Evolutionary conservation across 2,113 vertebrate genomes (phyloP).

Genomic region (Tretioscincus oriximinensis): DNA sequence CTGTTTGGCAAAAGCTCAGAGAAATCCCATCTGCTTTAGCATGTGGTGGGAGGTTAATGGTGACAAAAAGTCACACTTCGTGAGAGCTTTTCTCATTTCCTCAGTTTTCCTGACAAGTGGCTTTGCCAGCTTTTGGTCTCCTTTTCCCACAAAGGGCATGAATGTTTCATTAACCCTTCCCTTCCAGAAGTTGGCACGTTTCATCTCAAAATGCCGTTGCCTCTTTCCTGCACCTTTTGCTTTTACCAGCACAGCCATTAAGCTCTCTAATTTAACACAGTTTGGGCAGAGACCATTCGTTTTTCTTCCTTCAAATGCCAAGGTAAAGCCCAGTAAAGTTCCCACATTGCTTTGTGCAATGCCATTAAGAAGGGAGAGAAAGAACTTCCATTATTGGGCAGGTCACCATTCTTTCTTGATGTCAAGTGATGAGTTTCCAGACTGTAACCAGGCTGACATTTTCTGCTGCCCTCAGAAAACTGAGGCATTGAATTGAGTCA

Average conservation of each 20-base stretch:
- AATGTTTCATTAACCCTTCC: slow-evolving; percentile 27
- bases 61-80: slow-evolving; percentile 36
- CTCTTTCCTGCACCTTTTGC: fast-evolving
- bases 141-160: slow-evolving; percentile 13
- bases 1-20: slow-evolving; percentile 29
- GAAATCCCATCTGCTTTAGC: slow-evolving; percentile 24
- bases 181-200: slow-evolving; percentile 8
- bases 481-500: slow-evolving; percentile 33
- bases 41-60: slow-evolving; percentile 31
- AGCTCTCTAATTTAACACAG: neutral
- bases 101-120: slow-evolving; percentile 18
- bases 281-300: slow-evolving; percentile 24
- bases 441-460: slow-evolving; percentile 19
- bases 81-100: slow-evolving; percentile 20
- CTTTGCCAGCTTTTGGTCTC: neutral
- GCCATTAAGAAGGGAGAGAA: slow-evolving; percentile 28
- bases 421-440: slow-evolving; percentile 42
- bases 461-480: slow-evolving; percentile 23
- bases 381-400: slow-evolving; percentile 32
- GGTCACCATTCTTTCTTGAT: slow-evolving; percentile 38
- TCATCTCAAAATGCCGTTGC: neutral
- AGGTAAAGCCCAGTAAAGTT: slow-evolving; percentile 39
- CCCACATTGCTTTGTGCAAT: slow-evolving; percentile 27
- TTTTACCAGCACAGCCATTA: fast-evolving
- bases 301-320: slow-evolving; percentile 45